Evolutionary conservation across 2,888 invertebrate genomes (phyloP).

Genomic region (Tiliacea citrago): DNA sequence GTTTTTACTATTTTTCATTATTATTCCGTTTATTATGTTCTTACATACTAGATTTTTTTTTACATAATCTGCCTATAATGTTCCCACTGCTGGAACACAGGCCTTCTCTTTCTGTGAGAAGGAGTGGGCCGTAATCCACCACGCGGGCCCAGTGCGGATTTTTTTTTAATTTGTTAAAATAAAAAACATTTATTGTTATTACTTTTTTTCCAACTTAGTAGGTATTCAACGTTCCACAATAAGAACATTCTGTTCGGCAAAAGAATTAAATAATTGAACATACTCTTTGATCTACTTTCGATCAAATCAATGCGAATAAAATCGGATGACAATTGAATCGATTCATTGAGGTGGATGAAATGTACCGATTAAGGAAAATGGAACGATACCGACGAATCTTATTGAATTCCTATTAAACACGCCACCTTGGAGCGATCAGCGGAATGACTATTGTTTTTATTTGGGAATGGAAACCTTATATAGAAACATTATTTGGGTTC

Average conservation of each 20-base stretch:
- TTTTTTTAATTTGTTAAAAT: too few species aligned
- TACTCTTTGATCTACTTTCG: conserved; percentile 56
- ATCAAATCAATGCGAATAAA: conserved; percentile 59
- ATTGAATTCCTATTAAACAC: conserved; percentile 67
- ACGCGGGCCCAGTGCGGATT: too few species aligned
- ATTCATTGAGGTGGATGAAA: conserved; percentile 61
- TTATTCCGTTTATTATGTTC: too few species aligned
- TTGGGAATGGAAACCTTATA: not conserved
- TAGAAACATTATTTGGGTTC: not conserved
- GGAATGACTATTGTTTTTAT: conserved; percentile 29
- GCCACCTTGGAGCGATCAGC: conserved; percentile 35
- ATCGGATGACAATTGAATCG: conserved; percentile 58
- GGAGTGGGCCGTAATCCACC: too few species aligned
- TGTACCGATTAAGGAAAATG: conserved; percentile 64
- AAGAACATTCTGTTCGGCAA: not conserved
- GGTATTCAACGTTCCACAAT: not conserved
- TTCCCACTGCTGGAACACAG: too few species aligned
- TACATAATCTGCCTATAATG: too few species aligned
- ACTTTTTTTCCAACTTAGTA: not conserved
- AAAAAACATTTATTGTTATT: too few species aligned
- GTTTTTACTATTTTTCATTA: too few species aligned
- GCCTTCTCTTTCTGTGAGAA: too few species aligned
- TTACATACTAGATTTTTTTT: too few species aligned
- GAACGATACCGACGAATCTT: conserved; percentile 54
- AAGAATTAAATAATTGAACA: conserved; percentile 55